Base-by-base conservation (phyloP, 2,113 vertebrate genomes). In the Onychorhynchus coronatus region DNA sequence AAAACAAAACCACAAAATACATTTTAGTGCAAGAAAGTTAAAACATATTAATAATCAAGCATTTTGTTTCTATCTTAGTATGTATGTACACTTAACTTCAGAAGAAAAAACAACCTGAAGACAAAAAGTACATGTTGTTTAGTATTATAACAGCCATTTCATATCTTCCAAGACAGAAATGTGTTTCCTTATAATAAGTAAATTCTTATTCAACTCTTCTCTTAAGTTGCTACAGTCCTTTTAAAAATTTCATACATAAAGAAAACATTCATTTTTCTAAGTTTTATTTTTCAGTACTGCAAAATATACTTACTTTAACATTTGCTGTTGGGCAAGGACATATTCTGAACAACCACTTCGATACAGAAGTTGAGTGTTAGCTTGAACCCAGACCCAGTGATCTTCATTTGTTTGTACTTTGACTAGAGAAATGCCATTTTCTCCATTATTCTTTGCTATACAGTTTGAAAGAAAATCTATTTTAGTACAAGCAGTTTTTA, bases 311-410 rank as follows among this genome's bases (percentile, higher is more conserved):
- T 98, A 98, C 98, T 97, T 97, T 47, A 94, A 39, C 12, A 80
- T 67, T 76, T 96, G 97, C 59, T 97, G 95, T 12, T 97, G 96
- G 25, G 95, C 83, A 53, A 97, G 62, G 67, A 97, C 56, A 14
- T 98, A 97, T 56, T 98, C 97, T 21, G 97, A 96, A 68, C 94
- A 92, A 15, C 97, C 94, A 83, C 96, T 97, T 91, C 97, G 97
- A 79, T 97, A 98, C 24, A 97, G 78, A 83, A 98, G 96, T 11
- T 97, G 96, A 55, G 97, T 75, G 42, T 98, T 97, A 68, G 97
- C 93, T 67, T 98, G 97, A 75, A 97, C 91, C 97, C 97, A 98
- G 92, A 98, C 94, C 98, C 98, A 98, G 56, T 93, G 97, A 75
- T 97, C 97, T 37, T 98, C 94, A 14, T 98, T 98, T 52, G 89